phyloP scores from a whole-genome alignment of 1,140 invertebrate genomes.

The Ganaspis sp. region DNA sequence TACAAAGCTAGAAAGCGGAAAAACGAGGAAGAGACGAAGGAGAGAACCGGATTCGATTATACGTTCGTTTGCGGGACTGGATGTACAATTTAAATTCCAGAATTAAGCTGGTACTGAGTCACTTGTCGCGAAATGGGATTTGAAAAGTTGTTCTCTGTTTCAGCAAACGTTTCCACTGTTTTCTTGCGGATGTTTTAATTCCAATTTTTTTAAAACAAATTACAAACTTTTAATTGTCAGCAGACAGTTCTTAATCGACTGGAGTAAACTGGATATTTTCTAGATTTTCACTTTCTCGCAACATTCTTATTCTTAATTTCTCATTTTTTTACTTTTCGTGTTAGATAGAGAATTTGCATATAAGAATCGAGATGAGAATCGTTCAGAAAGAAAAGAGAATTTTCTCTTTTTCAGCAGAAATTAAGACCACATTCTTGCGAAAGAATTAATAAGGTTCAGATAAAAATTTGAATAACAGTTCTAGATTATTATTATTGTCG shows the following conservation, averaged over 20 bases:
- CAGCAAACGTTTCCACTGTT: background rate
- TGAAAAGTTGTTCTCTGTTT: slow-evolving; percentile 3
- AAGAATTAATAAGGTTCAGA: too few relatives aligned
- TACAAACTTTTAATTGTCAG: background rate
- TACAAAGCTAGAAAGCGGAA: slow-evolving; percentile 2
- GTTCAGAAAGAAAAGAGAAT: background rate
- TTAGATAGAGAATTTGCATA: background rate
- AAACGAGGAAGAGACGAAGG: slow-evolving; percentile 6
- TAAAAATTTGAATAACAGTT: too few relatives aligned
- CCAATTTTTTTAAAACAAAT: background rate
- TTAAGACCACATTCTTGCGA: too few relatives aligned
- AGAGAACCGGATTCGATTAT: slow-evolving; percentile 16
- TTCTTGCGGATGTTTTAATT: background rate
- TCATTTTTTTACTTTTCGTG: too few relatives aligned
- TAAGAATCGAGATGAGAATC: too few relatives aligned
- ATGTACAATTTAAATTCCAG: slow-evolving; percentile 28
- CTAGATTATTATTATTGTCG: too few relatives aligned
- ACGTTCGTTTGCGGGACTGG: slow-evolving; percentile 22
- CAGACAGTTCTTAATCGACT: background rate
- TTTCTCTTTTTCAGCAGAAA: background rate
- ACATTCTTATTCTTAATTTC: background rate
- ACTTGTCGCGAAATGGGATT: slow-evolving; percentile 29
- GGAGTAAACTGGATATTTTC: too few relatives aligned
- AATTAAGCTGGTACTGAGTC: slow-evolving; percentile 18
- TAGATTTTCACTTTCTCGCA: background rate